These are phyloP conservation scores for Pipa parva DNA, from an alignment of 2,113 vertebrate species.

Conservation along the genomic window DNA sequence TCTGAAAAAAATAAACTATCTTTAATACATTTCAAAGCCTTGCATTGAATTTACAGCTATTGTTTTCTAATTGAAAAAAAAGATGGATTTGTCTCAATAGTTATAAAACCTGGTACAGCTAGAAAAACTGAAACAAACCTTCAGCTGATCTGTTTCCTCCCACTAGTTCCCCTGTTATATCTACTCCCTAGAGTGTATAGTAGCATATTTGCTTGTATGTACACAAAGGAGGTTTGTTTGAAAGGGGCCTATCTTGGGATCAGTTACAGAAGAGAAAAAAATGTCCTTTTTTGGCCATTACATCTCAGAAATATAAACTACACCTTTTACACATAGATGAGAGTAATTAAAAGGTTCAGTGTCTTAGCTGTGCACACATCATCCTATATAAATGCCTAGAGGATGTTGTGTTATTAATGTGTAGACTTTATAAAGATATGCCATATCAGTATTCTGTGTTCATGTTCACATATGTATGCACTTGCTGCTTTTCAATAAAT, in stretches of 20 bases:
- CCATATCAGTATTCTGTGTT: no score
- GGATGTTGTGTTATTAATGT: no score
- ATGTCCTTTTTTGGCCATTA: slow-evolving; percentile 65
- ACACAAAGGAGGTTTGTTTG: slow-evolving; percentile 67
- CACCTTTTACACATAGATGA: slow-evolving; percentile 11
- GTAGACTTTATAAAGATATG: no score
- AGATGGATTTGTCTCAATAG: not conserved
- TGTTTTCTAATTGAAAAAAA: no score
- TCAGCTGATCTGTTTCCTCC: not conserved
- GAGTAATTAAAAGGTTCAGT: not conserved
- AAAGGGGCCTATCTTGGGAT: slow-evolving; percentile 61
- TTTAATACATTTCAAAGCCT: no score
- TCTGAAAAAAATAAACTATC: no score
- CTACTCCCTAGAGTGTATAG: not conserved
- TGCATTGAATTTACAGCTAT: no score
- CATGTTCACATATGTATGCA: no score
- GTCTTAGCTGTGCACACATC: not conserved
- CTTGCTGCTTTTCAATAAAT: no score
- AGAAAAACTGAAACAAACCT: not conserved
- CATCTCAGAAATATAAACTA: slow-evolving; percentile 69
- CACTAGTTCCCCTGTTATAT: not conserved
- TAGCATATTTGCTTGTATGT: slow-evolving; percentile 38
- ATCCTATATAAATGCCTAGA: not conserved
- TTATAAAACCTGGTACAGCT: not conserved
- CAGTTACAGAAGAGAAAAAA: slow-evolving; percentile 67